Percentiles rank a stretch among this genome's conserved stretches.
Evolutionary conservation across 2,888 invertebrate species (phyloP).

Genomic region (Leptopilina syphax): DNA sequence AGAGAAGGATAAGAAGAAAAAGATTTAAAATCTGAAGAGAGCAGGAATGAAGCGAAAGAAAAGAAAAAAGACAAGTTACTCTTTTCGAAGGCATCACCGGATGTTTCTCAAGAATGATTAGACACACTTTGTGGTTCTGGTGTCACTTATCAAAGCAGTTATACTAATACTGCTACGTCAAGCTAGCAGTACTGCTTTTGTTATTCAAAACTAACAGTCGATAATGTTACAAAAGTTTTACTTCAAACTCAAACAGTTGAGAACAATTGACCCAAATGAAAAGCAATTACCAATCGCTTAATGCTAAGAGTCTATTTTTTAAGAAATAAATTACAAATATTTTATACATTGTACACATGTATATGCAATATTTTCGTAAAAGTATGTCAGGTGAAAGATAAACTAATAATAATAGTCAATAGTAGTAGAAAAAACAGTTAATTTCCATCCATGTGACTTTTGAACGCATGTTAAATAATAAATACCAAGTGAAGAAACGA

Average conservation of each 20-base stretch:
- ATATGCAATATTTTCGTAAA: not conserved
- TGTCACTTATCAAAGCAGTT: constrained; percentile 36
- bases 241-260: constrained; percentile 4
- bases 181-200: not conserved
- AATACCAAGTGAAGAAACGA: too few relatives aligned
- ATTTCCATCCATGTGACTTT: too few relatives aligned
- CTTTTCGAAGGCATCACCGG: constrained; percentile 9
- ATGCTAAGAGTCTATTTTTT: not conserved
- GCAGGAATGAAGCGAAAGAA: not conserved
- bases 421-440: too few relatives aligned
- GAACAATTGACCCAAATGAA: constrained; percentile 2
- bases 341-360: too few relatives aligned
- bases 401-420: too few relatives aligned
- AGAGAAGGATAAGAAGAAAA: too few relatives aligned
- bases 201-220: constrained; percentile 19
- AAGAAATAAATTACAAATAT: not conserved
- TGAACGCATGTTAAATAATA: too few relatives aligned
- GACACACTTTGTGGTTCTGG: constrained; percentile 32
- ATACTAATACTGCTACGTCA: constrained; percentile 20
- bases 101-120: constrained; percentile 33
- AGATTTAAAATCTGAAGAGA: too few relatives aligned
- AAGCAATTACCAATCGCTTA: constrained; percentile 13
- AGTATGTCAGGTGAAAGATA: not conserved
- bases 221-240: constrained; percentile 27
- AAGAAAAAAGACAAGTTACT: not conserved